Percentiles rank a stretch among this genome's conserved stretches.
These are phyloP conservation scores for Protodeltote pygarga DNA, from an alignment of 2,888 invertebrate genomes.

Conservation along the genomic window DNA sequence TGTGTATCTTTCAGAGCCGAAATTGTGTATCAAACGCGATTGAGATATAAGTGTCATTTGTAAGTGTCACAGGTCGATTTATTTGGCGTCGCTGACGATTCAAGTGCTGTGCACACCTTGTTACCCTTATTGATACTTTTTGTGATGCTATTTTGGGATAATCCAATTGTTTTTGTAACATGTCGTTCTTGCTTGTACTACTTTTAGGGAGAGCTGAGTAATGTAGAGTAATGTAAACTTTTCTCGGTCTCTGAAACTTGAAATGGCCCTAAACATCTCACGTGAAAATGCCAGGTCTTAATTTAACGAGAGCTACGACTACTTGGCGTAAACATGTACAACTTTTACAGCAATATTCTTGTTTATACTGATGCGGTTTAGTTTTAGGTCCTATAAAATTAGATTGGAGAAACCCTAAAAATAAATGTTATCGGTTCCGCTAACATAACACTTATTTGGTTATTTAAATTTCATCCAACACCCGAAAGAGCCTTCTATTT, in stretches of 20 bases:
- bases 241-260: conserved; percentile 15
- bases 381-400: conserved; percentile 19
- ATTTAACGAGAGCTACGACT: conserved; percentile 19
- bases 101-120: conserved; percentile 48
- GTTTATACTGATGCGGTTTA: conserved; percentile 13
- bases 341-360: conserved; percentile 15
- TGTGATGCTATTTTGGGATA: conserved; percentile 23
- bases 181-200: conserved; percentile 9
- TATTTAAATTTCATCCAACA: conserved; percentile 33
- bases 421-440: conserved; percentile 9
- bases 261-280: conserved; percentile 20
- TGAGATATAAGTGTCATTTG: conserved; percentile 51
- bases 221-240: conserved; percentile 22
- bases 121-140: conserved; percentile 42
- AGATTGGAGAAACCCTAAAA: conserved; percentile 9
- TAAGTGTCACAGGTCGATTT: conserved; percentile 42
- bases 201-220: conserved; percentile 10
- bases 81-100: conserved; percentile 31
- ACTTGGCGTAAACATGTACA: conserved; percentile 18
- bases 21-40: conserved; percentile 46
- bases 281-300: conserved; percentile 25
- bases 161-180: conserved; percentile 19
- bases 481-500: conserved; percentile 22
- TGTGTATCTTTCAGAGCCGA: conserved; percentile 50
- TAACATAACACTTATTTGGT: conserved; percentile 20